Percentiles rank a stretch among this genome's conserved stretches.
Evolutionary conservation across 2,113 vertebrate genomes (phyloP).

Genomic region (Clarias batrachus): DNA sequence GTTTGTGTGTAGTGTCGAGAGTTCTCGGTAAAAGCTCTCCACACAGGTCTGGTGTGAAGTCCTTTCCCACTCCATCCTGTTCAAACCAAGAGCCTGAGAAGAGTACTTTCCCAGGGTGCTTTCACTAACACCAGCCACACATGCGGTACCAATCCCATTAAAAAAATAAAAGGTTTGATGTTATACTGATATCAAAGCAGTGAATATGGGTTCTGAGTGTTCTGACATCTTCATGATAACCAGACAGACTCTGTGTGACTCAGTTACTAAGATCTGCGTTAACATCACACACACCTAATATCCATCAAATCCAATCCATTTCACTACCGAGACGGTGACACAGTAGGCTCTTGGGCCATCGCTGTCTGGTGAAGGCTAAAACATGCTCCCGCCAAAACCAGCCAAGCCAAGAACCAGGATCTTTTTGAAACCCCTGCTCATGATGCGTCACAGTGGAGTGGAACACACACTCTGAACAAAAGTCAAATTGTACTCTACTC

Average conservation of each 20-base stretch:
- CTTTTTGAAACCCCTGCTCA: not conserved
- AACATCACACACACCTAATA: not conserved
- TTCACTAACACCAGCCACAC: not conserved
- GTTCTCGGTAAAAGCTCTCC: constrained; percentile 27
- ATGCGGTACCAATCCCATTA: not conserved
- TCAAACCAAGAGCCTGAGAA: constrained; percentile 20
- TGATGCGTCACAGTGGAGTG: not conserved
- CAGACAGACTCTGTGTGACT: not conserved
- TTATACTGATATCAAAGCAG: not conserved
- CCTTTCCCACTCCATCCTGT: constrained; percentile 31
- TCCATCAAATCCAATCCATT: not conserved
- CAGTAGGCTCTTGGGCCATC: not conserved
- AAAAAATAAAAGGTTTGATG: not conserved
- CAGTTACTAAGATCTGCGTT: not conserved
- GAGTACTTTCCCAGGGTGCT: not conserved
- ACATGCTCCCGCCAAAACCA: not conserved
- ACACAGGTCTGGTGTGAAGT: constrained; percentile 44
- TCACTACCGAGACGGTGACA: not conserved
- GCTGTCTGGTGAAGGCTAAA: too few relatives aligned
- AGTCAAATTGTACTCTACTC: not conserved
- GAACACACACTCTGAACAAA: not conserved
- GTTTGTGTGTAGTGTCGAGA: constrained; percentile 5
- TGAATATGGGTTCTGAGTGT: not conserved
- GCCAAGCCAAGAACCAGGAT: not conserved
- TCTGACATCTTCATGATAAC: not conserved